Base-by-base conservation (phyloP, 2,797 vertebrate genomes). In the Myiothlypis coronata region DNA sequence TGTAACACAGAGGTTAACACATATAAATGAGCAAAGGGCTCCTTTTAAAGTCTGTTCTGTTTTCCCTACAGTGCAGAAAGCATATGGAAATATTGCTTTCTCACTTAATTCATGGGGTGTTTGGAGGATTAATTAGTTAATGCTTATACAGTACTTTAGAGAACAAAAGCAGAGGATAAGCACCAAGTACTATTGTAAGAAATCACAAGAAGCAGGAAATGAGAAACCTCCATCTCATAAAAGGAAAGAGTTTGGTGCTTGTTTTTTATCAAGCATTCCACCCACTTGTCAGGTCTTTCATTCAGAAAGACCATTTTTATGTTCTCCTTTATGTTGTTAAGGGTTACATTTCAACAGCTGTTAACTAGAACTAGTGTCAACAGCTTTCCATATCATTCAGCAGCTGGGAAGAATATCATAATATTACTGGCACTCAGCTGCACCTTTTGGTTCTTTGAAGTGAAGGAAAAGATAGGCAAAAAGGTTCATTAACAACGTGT, bases 71-170 rank as follows among this genome's bases (percentile, higher is more conserved):
- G 72, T 8, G 3, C 12, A 82, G 41, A 93, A 93, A 79, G 9
- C 1, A 0, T 60, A 61, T 37, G 34, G 56, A 87, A 77, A 82
- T 57, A 90, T 4, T 83, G 46, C 30, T 55, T 68, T 87, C 47
- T 80, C 52, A 86, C 14, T 39, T 72, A 83, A 83, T 83, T 87
- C 63, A 63, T 13, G 39, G 8, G 14, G 19, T 60, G n/a, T 90
- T 89, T 82, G 65, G 43, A 96, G 69, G 77, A 95, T 96, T 89
- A 80, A 94, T 95, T 95, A 89, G 26, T 46, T 94, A 60, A 78
- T 67, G 68, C 87, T 92, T 92, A 59, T 81, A 55, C 52, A 72
- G 47, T 37, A 17, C 65, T 91, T 96, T 65, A 83, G 85, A 93
- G 75, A 96, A 83, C 64, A 94, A 94, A 95, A 83, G 43, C 44